Percentiles rank a stretch among this genome's conserved stretches.
phyloP scores from a whole-genome alignment of 2,113 vertebrate species.

The Acanthisitta chloris region DNA sequence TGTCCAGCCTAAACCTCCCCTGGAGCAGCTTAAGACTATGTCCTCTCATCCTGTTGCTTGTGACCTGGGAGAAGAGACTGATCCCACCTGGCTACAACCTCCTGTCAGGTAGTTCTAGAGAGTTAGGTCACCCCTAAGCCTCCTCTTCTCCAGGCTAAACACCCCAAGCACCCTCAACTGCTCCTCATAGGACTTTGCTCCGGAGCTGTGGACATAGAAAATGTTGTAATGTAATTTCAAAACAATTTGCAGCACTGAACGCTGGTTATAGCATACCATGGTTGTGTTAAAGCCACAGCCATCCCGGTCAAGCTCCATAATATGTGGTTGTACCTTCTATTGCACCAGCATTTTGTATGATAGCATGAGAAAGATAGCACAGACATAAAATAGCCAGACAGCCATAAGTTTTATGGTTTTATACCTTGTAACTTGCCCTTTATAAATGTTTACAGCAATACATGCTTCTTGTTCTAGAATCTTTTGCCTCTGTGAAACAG shows the following conservation, averaged over 20 bases:
- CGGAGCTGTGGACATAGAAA: background rate
- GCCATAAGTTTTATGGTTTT: too few relatives aligned
- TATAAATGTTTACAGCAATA: background rate
- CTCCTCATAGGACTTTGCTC: too few relatives aligned
- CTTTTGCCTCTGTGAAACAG: background rate
- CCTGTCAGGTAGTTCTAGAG: too few relatives aligned
- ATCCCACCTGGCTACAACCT: too few relatives aligned
- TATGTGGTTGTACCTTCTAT: background rate
- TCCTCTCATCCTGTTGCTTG: too few relatives aligned
- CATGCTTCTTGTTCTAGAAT: background rate
- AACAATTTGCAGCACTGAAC: background rate
- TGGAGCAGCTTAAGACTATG: too few relatives aligned
- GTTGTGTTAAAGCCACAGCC: background rate
- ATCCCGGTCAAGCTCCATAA: background rate
- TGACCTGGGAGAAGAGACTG: too few relatives aligned
- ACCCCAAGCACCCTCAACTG: too few relatives aligned
- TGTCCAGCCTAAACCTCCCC: too few relatives aligned
- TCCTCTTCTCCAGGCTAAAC: too few relatives aligned
- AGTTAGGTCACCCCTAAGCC: too few relatives aligned
- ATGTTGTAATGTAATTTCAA: background rate
- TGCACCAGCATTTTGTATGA: background rate
- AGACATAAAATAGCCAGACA: background rate
- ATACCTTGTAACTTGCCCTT: background rate
- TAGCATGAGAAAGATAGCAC: background rate
- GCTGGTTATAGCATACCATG: background rate